phyloP scores from a whole-genome alignment of 2,888 invertebrate species.

The Andrena trimmerana region DNA sequence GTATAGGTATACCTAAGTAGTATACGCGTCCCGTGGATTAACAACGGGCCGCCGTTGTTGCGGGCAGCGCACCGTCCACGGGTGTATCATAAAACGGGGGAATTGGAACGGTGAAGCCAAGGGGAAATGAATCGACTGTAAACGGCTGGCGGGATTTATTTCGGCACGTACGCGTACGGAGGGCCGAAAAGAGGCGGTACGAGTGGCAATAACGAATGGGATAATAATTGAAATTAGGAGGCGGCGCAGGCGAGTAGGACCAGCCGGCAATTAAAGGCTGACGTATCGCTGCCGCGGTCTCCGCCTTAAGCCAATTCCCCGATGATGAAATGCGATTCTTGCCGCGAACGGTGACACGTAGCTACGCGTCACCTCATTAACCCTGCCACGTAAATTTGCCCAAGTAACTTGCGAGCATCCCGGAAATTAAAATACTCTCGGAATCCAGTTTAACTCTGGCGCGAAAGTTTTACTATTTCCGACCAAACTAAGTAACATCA shows the following conservation, averaged over 20 bases:
- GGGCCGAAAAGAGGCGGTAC: constrained; percentile 74
- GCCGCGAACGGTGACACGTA: constrained; percentile 5
- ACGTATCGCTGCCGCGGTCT: constrained; percentile 67
- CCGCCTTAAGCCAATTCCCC: constrained; percentile 70
- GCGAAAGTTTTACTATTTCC: not conserved
- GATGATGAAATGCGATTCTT: constrained; percentile 59
- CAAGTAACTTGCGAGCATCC: not conserved
- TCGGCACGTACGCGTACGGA: constrained; percentile 12
- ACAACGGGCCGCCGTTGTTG: not conserved
- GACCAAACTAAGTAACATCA: no score
- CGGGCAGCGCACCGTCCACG: not conserved
- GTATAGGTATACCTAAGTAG: no score
- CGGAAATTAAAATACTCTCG: not conserved
- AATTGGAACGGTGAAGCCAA: not conserved
- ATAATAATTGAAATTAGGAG: constrained; percentile 77
- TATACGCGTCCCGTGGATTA: not conserved
- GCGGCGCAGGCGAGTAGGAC: constrained; percentile 64
- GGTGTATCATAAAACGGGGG: constrained; percentile 20
- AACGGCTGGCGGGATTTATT: constrained; percentile 56
- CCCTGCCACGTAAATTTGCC: constrained; percentile 20
- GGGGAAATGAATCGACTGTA: constrained; percentile 44
- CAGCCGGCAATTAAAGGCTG: constrained; percentile 69
- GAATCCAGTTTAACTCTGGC: not conserved
- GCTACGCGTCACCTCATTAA: constrained; percentile 15
- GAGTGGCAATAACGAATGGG: constrained; percentile 73